A percentile compares a stretch with the other conserved stretches of the same genome.
Evolutionary conservation across 2,113 vertebrate species (phyloP).

Genomic region (Corythornis madagascariensis): DNA sequence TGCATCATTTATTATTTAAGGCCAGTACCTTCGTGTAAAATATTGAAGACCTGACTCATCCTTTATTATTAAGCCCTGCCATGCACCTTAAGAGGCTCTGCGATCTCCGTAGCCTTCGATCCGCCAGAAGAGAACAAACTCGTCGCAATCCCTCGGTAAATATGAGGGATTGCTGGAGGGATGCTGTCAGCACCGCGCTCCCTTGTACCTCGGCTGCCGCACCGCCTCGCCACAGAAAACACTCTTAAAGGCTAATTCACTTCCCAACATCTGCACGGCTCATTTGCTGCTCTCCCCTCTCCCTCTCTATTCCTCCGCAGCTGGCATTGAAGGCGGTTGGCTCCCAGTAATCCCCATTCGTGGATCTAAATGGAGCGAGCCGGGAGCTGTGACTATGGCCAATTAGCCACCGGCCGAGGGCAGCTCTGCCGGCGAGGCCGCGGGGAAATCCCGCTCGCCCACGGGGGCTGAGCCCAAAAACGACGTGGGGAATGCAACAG

Average conservation of each 20-base stretch:
- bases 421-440: not conserved
- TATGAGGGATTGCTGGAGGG: conserved; percentile 58
- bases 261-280: conserved; percentile 46
- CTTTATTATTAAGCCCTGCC: conserved; percentile 53
- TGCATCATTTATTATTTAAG: conserved; percentile 60
- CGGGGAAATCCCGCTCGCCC: fast-evolving
- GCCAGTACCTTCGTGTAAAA: not conserved
- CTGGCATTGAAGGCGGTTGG: not conserved
- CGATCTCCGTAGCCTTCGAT: conserved; percentile 37
- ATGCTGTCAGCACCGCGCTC: conserved; percentile 30
- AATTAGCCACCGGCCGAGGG: not conserved
- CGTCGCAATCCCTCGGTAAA: conserved; percentile 55
- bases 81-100: conserved; percentile 22
- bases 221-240: not conserved
- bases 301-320: not conserved
- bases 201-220: not conserved
- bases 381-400: not conserved
- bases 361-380: conserved; percentile 20
- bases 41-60: conserved; percentile 56
- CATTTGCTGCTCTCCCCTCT: conserved; percentile 48
- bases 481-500: fast-evolving
- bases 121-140: conserved; percentile 47
- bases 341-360: conserved; percentile 11
- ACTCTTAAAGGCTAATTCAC: conserved; percentile 58
- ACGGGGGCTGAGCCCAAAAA: not conserved